These are phyloP conservation scores for Episyrphus balteatus DNA, from an alignment of 1,140 invertebrate genomes.

Conservation along the genomic window DNA sequence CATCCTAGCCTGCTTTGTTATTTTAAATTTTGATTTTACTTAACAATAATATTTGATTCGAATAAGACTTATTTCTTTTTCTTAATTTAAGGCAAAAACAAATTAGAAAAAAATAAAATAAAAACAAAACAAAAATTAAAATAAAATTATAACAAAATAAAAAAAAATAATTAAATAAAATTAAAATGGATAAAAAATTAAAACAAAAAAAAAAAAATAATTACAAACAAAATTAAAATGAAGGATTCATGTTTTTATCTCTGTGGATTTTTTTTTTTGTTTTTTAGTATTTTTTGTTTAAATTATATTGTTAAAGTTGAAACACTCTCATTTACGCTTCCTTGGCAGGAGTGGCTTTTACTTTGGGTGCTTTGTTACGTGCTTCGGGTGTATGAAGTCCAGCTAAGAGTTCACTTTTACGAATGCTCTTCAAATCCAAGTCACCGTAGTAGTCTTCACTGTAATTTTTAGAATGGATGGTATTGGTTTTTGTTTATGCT, in stretches of 20 bases:
- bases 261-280: not conserved
- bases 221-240: not conserved
- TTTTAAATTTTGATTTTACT: too few species aligned
- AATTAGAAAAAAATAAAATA: too few species aligned
- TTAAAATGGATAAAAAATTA: too few species aligned
- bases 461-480: constrained; percentile 38
- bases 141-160: too few species aligned
- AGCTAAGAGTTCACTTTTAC: constrained; percentile 77
- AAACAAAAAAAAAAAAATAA: not conserved
- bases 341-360: constrained; percentile 33
- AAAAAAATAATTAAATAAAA: too few species aligned
- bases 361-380: constrained; percentile 33
- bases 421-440: constrained; percentile 83
- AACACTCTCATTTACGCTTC: constrained; percentile 4
- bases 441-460: constrained; percentile 95
- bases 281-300: not conserved
- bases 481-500: too few species aligned
- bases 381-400: constrained; percentile 55
- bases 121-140: too few species aligned
- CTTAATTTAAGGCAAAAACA: not conserved
- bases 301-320: not conserved
- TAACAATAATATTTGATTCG: too few species aligned
- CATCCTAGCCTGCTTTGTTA: too few species aligned
- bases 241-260: not conserved
- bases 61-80: not conserved